Percentiles rank a stretch among this genome's conserved stretches.
These are phyloP conservation scores for Philereme vetulata DNA, from an alignment of 2,888 invertebrate genomes.

Conservation along the genomic window DNA sequence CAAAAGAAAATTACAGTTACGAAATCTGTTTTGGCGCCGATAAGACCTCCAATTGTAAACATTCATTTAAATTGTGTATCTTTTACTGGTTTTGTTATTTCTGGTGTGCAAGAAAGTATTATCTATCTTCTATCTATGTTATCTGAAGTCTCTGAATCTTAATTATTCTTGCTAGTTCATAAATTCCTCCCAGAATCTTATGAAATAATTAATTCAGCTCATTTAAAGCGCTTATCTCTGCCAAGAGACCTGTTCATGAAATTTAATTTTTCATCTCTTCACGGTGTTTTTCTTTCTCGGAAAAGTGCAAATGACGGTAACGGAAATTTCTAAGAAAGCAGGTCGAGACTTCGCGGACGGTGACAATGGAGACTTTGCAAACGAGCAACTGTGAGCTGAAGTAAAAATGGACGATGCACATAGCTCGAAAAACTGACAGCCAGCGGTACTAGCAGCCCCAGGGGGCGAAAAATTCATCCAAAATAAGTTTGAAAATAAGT, in stretches of 20 bases:
- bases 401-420: too few relatives aligned
- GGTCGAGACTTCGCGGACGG: constrained; percentile 53
- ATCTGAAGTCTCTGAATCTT: constrained; percentile 25
- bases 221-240: constrained; percentile 31
- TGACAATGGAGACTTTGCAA: constrained; percentile 47
- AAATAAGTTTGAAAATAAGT: too few relatives aligned
- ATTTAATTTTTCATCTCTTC: constrained; percentile 76
- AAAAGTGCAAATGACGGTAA: constrained; percentile 78
- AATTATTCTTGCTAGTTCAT: constrained; percentile 19
- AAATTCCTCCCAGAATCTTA: constrained; percentile 25
- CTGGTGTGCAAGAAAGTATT: too few relatives aligned
- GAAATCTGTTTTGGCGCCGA: too few relatives aligned
- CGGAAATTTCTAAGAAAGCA: constrained; percentile 62
- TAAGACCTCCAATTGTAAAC: too few relatives aligned
- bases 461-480: too few relatives aligned
- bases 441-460: not conserved
- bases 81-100: too few relatives aligned
- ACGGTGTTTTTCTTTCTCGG: constrained; percentile 63
- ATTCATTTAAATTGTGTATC: too few relatives aligned
- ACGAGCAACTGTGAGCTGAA: constrained; percentile 44
- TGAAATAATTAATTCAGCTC: constrained; percentile 34
- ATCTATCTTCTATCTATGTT: too few relatives aligned
- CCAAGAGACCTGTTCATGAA: constrained; percentile 57
- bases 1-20: too few relatives aligned
- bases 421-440: too few relatives aligned